Base-by-base conservation (phyloP, 2,888 invertebrate genomes). In the Steinernema scapterisci region DNA sequence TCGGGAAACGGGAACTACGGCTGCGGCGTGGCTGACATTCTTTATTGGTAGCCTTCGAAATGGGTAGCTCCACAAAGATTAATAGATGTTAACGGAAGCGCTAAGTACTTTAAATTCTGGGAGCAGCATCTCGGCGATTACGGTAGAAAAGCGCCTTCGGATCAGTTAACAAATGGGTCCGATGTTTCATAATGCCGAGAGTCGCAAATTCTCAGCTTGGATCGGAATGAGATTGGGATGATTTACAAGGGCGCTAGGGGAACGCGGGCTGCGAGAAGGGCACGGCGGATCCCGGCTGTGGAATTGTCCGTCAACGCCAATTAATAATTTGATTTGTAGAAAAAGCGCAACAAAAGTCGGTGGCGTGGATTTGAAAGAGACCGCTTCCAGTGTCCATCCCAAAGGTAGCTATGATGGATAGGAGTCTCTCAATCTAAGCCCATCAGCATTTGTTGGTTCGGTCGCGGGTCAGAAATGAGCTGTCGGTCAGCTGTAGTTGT, bases 1-100 rank as follows among this genome's bases (percentile, higher is more conserved):
- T 63, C 63, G 63, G 25, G 63, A 63, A 63, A 63, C 63, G 63
- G 31, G 63, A 63, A 63, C 63, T 63, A 63, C 16, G 27, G 63
- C 63, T 63, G 63, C 63, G 31, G 63, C 63, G 63, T 27, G 27
- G 27, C 31, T 27, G 63, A 63, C 63, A 63, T 63, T 63, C 63
- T 63, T 63, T 63, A 63, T 63, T 31, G 63, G 63, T 63, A 63
- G 9, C 63, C 25, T 27, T 25, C 31, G 63, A 63, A 63, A 38
- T 38, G 63, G 63, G 63, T 63, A 31, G 63, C 38, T 25, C 63
- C 27, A 16, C 63, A 63, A 25, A 63, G 63, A 63, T 63, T 63
- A 63, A 63, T 63, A 63, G 63, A 63, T 38, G 63, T 63, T 63
- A 63, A 31, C 63, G 31, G 63, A 31, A 63, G 31, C 23, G 3